A percentile compares a stretch with the other conserved stretches of the same genome.
Conservation (phyloP, 2,113 vertebrate species). For the Cyphomyrus plagiostoma region DNA sequence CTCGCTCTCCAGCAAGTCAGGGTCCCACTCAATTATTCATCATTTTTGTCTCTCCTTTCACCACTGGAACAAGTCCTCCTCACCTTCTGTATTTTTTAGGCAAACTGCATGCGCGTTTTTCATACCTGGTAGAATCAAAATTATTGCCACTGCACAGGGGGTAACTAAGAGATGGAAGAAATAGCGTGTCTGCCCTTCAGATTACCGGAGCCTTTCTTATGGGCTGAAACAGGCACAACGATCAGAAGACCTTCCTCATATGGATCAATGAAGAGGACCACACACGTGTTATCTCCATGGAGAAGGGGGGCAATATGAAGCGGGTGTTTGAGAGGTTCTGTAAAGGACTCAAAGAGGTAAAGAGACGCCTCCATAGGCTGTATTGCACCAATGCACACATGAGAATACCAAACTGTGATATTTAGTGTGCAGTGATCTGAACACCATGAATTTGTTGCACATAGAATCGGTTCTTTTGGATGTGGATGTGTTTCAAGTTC, state of each 20-base stretch:
- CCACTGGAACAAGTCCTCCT: neutral
- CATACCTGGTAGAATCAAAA: neutral
- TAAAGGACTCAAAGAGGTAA: conserved; percentile 69
- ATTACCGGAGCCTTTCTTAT: neutral
- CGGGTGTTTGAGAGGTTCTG: conserved; percentile 76
- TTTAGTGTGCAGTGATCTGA: neutral
- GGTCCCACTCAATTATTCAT: conserved; percentile 16
- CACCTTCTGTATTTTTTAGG: neutral
- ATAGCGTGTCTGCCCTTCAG: neutral
- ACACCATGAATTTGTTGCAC: neutral
- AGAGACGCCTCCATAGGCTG: neutral
- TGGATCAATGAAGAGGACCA: conserved; percentile 80
- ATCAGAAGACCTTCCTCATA: conserved; percentile 73
- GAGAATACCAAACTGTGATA: neutral
- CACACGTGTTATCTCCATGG: conserved; percentile 75
- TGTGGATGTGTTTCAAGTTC: neutral
- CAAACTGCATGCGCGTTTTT: neutral
- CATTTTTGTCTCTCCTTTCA: neutral
- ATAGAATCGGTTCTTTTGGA: neutral
- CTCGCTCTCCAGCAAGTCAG: conserved; percentile 9
- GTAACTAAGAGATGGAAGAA: neutral
- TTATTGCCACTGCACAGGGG: neutral
- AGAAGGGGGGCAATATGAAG: conserved; percentile 80
- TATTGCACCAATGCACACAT: neutral
- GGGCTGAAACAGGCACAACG: conserved; percentile 63